Evolutionary conservation across 30 jellyfish, hydroid and myxozoan genomes (phyloP).

Genomic region (Turritopsis dohrnii): DNA sequence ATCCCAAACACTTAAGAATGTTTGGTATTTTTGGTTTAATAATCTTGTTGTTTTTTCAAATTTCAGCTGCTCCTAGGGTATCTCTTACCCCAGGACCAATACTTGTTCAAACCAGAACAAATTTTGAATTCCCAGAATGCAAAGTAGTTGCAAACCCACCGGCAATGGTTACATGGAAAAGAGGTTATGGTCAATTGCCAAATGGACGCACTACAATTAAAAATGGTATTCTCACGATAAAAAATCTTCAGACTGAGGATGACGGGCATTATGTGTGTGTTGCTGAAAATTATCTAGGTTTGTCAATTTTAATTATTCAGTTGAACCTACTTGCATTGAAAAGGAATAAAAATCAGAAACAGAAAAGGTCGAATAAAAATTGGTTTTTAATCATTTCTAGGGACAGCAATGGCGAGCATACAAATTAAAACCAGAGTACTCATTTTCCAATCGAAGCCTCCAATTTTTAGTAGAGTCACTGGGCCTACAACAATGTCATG

Average conservation of each 20-base stretch:
- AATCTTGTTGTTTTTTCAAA: too few relatives aligned
- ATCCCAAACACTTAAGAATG: too few relatives aligned
- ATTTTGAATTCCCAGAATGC: slow-evolving; percentile 29
- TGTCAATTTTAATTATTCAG: too few relatives aligned
- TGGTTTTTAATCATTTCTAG: too few relatives aligned
- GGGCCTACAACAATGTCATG: not conserved
- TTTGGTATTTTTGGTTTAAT: too few relatives aligned
- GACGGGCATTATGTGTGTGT: slow-evolving; percentile 28
- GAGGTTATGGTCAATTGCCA: slow-evolving; percentile 29
- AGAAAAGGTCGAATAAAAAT: too few relatives aligned
- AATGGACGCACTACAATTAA: not conserved
- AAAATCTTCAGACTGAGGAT: slow-evolving; percentile 5
- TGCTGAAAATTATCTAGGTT: slow-evolving; percentile 35
- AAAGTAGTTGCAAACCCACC: slow-evolving; percentile 26
- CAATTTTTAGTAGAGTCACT: not conserved
- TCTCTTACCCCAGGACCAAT: not conserved
- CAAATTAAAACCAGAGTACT: slow-evolving; percentile 19
- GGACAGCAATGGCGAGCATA: not conserved
- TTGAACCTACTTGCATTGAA: too few relatives aligned
- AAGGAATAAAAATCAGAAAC: too few relatives aligned
- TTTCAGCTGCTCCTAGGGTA: not conserved
- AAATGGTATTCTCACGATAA: not conserved
- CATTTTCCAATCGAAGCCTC: not conserved
- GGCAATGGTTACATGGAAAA: slow-evolving; percentile 27
- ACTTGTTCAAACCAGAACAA: not conserved